Evolutionary conservation across 1,140 invertebrate species (phyloP).

Genomic region (Doryteuthis pealeii): DNA sequence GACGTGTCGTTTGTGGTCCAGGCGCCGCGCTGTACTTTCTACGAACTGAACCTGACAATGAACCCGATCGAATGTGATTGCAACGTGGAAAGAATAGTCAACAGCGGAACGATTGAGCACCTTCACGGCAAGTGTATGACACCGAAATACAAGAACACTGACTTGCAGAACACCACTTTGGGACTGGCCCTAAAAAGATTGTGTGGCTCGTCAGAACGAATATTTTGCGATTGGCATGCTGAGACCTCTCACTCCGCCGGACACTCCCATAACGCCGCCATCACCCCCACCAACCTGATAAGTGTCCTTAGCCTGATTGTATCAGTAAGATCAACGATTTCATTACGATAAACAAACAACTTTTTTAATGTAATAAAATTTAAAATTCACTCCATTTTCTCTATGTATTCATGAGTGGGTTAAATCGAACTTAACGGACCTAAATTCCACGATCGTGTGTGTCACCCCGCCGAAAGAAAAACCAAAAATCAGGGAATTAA

Average conservation of each 20-base stretch:
- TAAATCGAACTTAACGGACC: too few species aligned
- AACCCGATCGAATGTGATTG: constrained; percentile 30
- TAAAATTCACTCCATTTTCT: too few species aligned
- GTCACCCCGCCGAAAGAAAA: too few species aligned
- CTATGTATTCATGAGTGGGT: too few species aligned
- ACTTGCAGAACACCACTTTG: background rate
- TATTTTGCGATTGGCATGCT: constrained; percentile 9
- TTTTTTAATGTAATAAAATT: too few species aligned
- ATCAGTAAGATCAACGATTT: too few species aligned
- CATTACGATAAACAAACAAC: too few species aligned
- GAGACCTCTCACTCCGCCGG: background rate
- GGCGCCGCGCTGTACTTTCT: constrained; percentile 23
- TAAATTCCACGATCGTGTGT: too few species aligned
- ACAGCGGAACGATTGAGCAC: background rate
- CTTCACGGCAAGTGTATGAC: background rate
- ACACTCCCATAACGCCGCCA: background rate
- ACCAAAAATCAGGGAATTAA: too few species aligned
- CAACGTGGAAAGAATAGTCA: constrained; percentile 5
- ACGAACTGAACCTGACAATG: constrained; percentile 24
- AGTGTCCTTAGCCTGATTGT: too few species aligned
- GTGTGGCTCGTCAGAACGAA: background rate
- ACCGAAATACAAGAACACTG: background rate
- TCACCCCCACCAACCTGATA: too few species aligned
- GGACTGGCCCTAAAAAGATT: background rate
- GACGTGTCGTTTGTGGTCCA: constrained; percentile 26